Conservation (phyloP, 2,797 vertebrate species). For the Protonibea diacanthus region DNA sequence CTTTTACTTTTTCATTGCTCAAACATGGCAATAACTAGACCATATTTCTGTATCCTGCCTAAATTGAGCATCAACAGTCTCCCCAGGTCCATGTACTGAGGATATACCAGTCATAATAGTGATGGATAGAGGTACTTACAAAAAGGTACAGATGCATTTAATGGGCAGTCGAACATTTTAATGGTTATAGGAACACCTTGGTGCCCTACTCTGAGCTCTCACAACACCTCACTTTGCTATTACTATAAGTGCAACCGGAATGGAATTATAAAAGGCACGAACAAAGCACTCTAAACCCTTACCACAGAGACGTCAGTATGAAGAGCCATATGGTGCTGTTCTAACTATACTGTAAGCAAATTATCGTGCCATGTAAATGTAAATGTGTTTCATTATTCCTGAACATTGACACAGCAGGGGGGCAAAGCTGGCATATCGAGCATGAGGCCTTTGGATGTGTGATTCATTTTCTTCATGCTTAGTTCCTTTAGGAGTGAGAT, state of each 20-base stretch:
- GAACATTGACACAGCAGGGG: slow-evolving; percentile 16
- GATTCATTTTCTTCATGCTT: slow-evolving; percentile 9
- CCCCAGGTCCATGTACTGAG: slow-evolving; percentile 45
- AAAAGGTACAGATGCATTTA: slow-evolving; percentile 78
- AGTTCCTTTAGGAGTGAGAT: slow-evolving; percentile 10
- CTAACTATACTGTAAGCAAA: slow-evolving; percentile 6
- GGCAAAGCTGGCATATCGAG: background rate
- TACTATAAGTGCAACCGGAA: slow-evolving; percentile 51
- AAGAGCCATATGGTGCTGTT: slow-evolving; percentile 16
- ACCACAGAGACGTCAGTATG: slow-evolving; percentile 25
- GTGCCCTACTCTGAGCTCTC: slow-evolving; percentile 53
- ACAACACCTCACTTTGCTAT: slow-evolving; percentile 54
- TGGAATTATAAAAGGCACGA: slow-evolving; percentile 66
- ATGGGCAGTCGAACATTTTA: slow-evolving; percentile 74
- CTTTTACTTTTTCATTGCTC: slow-evolving; percentile 44
- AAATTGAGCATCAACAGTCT: slow-evolving; percentile 52
- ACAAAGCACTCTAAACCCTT: slow-evolving; percentile 39
- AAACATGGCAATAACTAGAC: slow-evolving; percentile 39
- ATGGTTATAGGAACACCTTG: slow-evolving; percentile 72
- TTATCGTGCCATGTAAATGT: background rate
- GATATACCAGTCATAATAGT: slow-evolving; percentile 72
- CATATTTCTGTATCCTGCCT: slow-evolving; percentile 60
- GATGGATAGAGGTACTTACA: slow-evolving; percentile 76
- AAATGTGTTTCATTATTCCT: slow-evolving; percentile 22
- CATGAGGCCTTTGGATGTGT: slow-evolving; percentile 1